Percentiles rank a stretch among this genome's conserved stretches.
These are phyloP conservation scores for Agrypnia vestita DNA, from an alignment of 1,140 invertebrate genomes.

Conservation along the genomic window DNA sequence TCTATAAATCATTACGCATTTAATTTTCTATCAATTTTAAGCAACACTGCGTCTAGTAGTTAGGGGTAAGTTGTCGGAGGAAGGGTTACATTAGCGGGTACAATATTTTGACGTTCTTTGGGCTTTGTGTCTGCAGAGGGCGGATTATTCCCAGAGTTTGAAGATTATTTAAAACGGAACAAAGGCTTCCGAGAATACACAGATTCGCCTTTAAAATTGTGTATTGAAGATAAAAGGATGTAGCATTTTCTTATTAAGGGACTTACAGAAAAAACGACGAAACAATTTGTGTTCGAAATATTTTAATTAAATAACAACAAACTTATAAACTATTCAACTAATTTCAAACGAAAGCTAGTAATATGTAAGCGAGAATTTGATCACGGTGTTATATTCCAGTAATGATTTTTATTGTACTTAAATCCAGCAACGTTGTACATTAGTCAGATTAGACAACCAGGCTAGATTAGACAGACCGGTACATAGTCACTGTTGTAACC, in stretches of 20 bases:
- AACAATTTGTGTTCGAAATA: too few relatives aligned
- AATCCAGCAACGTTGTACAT: too few relatives aligned
- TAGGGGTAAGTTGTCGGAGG: constrained; percentile 1
- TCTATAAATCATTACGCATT: too few relatives aligned
- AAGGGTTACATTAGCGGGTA: constrained; percentile 52
- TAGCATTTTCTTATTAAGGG: not conserved
- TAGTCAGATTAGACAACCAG: too few relatives aligned
- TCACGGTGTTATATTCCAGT: too few relatives aligned
- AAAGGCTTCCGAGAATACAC: constrained; percentile 44
- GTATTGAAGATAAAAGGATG: constrained; percentile 10
- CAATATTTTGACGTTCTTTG: constrained; percentile 48
- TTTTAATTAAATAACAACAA: too few relatives aligned
- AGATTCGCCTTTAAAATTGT: constrained; percentile 39
- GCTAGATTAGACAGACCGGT: too few relatives aligned
- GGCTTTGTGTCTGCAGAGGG: constrained; percentile 51
- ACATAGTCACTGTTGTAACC: too few relatives aligned
- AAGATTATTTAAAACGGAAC: constrained; percentile 51
- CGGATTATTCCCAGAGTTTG: constrained; percentile 50
- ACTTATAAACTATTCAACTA: too few relatives aligned
- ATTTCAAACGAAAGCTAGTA: too few relatives aligned
- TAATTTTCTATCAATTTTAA: not conserved
- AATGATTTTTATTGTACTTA: too few relatives aligned
- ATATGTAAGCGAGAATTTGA: too few relatives aligned
- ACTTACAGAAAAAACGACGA: not conserved
- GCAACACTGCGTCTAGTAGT: constrained; percentile 1